A percentile compares a stretch with the other conserved stretches of the same genome.
Conservation (phyloP, 2,797 vertebrate species). For the Acanthopagrus latus region DNA sequence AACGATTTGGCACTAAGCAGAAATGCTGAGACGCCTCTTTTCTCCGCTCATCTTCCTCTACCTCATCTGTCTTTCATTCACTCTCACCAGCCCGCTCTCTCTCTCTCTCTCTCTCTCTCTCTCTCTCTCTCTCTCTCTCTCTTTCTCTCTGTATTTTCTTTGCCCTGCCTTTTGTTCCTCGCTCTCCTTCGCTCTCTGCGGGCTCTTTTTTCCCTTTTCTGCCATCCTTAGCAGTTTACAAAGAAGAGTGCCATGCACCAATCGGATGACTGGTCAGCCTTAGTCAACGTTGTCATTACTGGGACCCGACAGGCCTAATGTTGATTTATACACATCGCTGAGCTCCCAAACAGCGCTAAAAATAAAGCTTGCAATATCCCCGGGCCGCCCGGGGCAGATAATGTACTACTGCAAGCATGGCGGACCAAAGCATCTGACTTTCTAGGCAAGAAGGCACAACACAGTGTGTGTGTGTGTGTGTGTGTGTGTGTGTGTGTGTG, state of each 20-base stretch:
- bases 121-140: constrained; percentile 43
- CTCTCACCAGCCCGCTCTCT: constrained; percentile 47
- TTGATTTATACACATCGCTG: constrained; percentile 84
- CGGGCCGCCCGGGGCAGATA: constrained; percentile 68
- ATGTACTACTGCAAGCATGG: constrained; percentile 69
- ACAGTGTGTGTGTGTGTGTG: background rate
- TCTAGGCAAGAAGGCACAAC: constrained; percentile 44
- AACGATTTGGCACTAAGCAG: constrained; percentile 61
- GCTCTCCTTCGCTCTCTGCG: constrained; percentile 49
- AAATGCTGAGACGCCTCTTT: constrained; percentile 76
- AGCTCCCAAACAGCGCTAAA: constrained; percentile 82
- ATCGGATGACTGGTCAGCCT: constrained; percentile 78
- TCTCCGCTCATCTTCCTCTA: constrained; percentile 52
- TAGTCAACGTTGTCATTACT: constrained; percentile 80
- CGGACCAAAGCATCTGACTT: constrained; percentile 59
- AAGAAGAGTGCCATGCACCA: constrained; percentile 73
- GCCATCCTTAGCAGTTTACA: constrained; percentile 77
- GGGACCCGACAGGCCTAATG: constrained; percentile 76
- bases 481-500: background rate
- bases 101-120: constrained; percentile 44
- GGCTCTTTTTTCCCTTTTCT: constrained; percentile 72
- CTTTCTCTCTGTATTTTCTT: constrained; percentile 47
- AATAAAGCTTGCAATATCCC: constrained; percentile 81
- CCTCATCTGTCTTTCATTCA: constrained; percentile 67
- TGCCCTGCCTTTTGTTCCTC: constrained; percentile 8